Evolutionary conservation across 2,113 vertebrate species (phyloP).

Genomic region (Crotalus horridus): DNA sequence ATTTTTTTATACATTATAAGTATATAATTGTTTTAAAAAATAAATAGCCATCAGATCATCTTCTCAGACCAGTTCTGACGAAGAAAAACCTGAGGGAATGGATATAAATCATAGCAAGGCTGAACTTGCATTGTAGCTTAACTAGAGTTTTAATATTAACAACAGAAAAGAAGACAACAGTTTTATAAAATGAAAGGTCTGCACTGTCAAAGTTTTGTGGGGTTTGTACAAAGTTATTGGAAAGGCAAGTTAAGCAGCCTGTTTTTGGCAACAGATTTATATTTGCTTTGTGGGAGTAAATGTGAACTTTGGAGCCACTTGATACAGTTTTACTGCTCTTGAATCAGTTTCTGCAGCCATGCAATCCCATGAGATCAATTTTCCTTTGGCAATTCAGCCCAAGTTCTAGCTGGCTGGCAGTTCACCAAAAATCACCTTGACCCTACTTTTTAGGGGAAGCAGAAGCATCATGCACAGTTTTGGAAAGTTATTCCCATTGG

Average conservation of each 20-base stretch:
- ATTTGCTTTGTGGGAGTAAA: background rate
- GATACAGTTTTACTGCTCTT: background rate
- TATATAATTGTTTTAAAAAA: background rate
- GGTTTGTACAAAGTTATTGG: background rate
- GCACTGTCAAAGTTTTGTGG: background rate
- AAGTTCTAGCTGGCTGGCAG: background rate
- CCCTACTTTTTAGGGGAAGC: background rate
- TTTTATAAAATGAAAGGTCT: background rate
- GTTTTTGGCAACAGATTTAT: background rate
- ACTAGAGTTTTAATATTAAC: background rate
- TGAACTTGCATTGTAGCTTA: background rate
- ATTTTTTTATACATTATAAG: background rate
- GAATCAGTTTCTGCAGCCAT: background rate
- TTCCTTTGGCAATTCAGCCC: background rate
- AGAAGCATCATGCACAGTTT: background rate
- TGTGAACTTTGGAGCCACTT: background rate
- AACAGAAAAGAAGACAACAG: background rate
- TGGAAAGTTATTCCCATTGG: background rate
- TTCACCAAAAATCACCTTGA: background rate
- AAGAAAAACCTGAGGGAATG: background rate
- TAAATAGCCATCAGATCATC: background rate
- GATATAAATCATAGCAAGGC: background rate
- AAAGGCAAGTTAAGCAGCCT: background rate
- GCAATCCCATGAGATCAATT: background rate
- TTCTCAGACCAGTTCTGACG: background rate